Base-by-base conservation (phyloP, 2,888 invertebrate species). In the Biston betularia region DNA sequence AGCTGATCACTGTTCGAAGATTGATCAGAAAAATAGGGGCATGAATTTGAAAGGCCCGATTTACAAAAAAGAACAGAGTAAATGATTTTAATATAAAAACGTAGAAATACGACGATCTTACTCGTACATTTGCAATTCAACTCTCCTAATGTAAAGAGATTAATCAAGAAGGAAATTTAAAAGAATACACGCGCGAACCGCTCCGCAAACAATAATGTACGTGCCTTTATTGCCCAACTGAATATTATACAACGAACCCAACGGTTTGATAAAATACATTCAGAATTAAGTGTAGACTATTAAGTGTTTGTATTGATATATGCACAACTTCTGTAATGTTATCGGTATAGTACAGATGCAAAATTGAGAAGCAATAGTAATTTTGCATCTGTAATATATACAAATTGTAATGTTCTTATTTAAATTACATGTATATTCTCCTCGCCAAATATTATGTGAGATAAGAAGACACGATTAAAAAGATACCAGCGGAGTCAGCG, bases 401-500 rank as follows among this genome's bases (percentile, higher is more conserved):
- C 24, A 24, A 24, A 24, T 34, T 45, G 33, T 12, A 44, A n/a
- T 6, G 6, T 2, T 6, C 2, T 56, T 14, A 56, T 14, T 45
- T 38, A 3, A 12, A 52, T 45, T 34, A 48, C 38, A 38, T 6
- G 6, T 33, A 6, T 33, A 4, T 6, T 10, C 34, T 15, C 48
- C 48, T 42, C 14, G 58, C 58, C 57, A 57, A 72, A 68, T 60
- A 70, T 65, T 62, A 14, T 34, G 35, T 5, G 52, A 59, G 81
- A 81, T 81, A 81, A 74, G 57, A 62, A 61, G 68, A 75, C 60
- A 63, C 74, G 72, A 79, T 75, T 69, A 61, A 73, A 69, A 55
- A 69, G 59, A 77, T 74, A 66, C 50, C 63, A 57, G 64, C 54
- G 74, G 72, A 69, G 58, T 68, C 75, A 69, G 56, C 35, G 38